Evolutionary conservation across 2,888 invertebrate genomes (phyloP).

Genomic region (Abscondita cerata): DNA sequence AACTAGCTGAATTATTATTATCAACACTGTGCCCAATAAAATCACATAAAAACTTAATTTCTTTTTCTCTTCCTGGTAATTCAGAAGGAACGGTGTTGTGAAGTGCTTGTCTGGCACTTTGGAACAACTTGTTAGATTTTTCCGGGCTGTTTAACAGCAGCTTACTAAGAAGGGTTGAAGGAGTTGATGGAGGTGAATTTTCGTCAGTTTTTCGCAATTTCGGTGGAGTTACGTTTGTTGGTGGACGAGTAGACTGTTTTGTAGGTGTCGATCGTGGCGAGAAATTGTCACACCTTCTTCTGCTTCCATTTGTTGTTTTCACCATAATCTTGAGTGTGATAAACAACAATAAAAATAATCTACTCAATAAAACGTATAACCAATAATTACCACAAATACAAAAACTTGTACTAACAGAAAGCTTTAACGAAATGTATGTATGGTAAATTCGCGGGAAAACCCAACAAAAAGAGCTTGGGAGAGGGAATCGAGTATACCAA

Average conservation of each 20-base stretch:
- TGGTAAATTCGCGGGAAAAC: too few species aligned
- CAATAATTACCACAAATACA: too few species aligned
- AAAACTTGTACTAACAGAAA: too few species aligned
- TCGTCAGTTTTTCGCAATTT: slow-evolving; percentile 48
- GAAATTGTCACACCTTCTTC: too few species aligned
- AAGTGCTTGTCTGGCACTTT: slow-evolving; percentile 54
- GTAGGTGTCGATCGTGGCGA: neutral
- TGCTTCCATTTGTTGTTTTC: too few species aligned
- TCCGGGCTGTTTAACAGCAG: slow-evolving; percentile 45
- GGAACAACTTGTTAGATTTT: slow-evolving; percentile 40
- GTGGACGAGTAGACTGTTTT: neutral
- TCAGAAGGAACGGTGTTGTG: slow-evolving; percentile 52
- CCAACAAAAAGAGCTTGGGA: too few species aligned
- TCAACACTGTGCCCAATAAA: slow-evolving; percentile 75
- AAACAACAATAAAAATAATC: too few species aligned
- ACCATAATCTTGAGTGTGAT: too few species aligned
- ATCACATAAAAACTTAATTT: slow-evolving; percentile 71
- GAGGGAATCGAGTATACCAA: too few species aligned
- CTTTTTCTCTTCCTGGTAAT: slow-evolving; percentile 80
- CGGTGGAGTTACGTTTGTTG: slow-evolving; percentile 50
- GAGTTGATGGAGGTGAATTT: slow-evolving; percentile 35
- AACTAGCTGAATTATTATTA: slow-evolving; percentile 73
- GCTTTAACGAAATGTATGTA: too few species aligned
- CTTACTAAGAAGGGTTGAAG: slow-evolving; percentile 46
- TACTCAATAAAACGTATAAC: too few species aligned